Base-by-base conservation (phyloP, 2,797 vertebrate species). In the Sphenodon punctatus region DNA sequence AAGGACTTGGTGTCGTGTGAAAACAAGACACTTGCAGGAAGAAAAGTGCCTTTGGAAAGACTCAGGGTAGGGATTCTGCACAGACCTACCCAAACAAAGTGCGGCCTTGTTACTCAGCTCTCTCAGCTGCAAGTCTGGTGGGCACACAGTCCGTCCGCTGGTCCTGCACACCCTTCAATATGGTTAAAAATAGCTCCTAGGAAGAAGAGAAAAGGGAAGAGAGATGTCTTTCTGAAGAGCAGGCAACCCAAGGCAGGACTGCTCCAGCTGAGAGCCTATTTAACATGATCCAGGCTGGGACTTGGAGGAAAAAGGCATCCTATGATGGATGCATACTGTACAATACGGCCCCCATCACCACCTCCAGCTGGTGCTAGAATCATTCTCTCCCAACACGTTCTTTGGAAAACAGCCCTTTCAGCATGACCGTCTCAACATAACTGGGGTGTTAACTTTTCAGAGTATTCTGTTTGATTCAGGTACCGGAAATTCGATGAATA, bases 231-330 rank as follows among this genome's bases (percentile, higher is more conserved):
- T 42, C 32, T 60, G 45, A 51, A 72, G 75, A 66, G 30, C 27
- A 77, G 88, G 70, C 86, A 79, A 63, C 80, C 82, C 86, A 87
- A 81, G 69, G 65, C 45, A 20, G 23, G 48, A 48, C 65, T 82
- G 90, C 84, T 79, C 87, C 78, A 88, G 89, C 42, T 67, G 48
- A 70, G 71, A 87, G 56, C 70, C 67, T 67, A 79, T 79, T 85
- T 79, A 86, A 72, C 9, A 49, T 88, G 88, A 93, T 70, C 91
- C 92, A 93, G 70, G 6, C 63, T 2, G 1, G 42, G 4, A 0
- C 74, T 81, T 77, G 88, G 78, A 87, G 56, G 49, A 67, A 89
- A 80, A 80, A 65, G 55, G 60, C 13, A 3, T 71, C 84, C 55
- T 65, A 9, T 78, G 69, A 75, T 42, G 67, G 75, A 55, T 20